Evolutionary conservation across 2,888 invertebrate genomes (phyloP).

Genomic region (Cerastis rubricosa): DNA sequence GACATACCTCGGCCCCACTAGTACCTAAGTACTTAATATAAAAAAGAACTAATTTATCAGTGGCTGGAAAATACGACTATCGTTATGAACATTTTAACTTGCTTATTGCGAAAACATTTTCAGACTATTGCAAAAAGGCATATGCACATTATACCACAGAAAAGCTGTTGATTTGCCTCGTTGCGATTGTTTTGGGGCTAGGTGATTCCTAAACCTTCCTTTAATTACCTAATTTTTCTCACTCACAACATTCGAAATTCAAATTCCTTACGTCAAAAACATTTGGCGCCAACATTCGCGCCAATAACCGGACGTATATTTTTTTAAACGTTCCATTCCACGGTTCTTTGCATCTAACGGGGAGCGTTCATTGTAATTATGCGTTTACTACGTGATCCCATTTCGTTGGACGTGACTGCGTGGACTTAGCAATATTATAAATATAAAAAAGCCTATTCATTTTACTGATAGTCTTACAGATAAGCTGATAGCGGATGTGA

Average conservation of each 20-base stretch:
- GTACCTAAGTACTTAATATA: not conserved
- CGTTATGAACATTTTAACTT: not conserved
- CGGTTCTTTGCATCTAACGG: conserved; percentile 76
- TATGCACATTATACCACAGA: not conserved
- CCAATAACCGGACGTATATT: conserved; percentile 52
- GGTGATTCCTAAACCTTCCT: not conserved
- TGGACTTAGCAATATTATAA: conserved; percentile 75
- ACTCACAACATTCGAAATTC: not conserved
- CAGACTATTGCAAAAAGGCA: no score
- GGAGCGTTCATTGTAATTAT: conserved; percentile 83
- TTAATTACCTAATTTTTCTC: not conserved
- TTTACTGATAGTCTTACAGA: conserved; percentile 65
- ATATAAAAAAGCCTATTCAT: conserved; percentile 70
- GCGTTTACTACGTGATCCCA: conserved; percentile 87
- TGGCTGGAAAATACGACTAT: not conserved
- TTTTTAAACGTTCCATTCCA: conserved; percentile 65
- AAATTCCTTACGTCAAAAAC: conserved; percentile 22
- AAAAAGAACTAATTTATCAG: not conserved
- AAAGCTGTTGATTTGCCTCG: not conserved
- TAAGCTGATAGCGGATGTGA: conserved; percentile 62
- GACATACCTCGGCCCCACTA: no score
- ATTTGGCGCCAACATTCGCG: conserved; percentile 59
- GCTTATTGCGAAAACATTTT: not conserved
- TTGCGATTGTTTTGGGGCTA: not conserved
- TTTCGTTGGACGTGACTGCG: conserved; percentile 84